A percentile compares a stretch with the other conserved stretches of the same genome.
These are phyloP conservation scores for Lepus europaeus DNA, from an alignment of 2,113 vertebrate species.

Conservation along the genomic window DNA sequence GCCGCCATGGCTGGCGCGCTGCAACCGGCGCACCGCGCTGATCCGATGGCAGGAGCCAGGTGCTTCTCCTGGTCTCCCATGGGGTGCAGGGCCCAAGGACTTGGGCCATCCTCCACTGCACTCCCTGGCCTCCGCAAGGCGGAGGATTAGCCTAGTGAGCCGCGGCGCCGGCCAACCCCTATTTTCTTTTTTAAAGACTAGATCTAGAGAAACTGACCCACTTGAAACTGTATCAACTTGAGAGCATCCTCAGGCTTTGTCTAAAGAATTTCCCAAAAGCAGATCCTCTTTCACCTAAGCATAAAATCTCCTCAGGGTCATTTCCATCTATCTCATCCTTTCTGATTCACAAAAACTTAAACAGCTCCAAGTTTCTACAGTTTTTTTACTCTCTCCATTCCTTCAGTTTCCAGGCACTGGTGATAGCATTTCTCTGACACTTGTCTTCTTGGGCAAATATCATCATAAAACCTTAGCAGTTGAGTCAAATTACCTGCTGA, in stretches of 20 bases:
- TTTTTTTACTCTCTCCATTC: background rate
- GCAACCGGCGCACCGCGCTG: too few species aligned
- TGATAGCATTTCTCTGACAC: background rate
- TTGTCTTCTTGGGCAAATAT: slow-evolving; percentile 13
- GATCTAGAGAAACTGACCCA: background rate
- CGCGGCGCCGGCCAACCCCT: background rate
- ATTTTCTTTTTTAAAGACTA: background rate
- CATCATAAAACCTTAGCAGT: slow-evolving; percentile 20
- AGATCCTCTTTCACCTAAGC: slow-evolving; percentile 10
- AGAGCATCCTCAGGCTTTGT: background rate
- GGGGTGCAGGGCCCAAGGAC: too few species aligned
- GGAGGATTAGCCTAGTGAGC: too few species aligned
- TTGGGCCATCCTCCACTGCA: too few species aligned
- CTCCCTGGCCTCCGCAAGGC: too few species aligned
- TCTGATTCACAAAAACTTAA: background rate
- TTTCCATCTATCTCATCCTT: background rate
- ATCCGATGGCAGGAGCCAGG: too few species aligned
- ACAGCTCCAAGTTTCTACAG: slow-evolving; percentile 9
- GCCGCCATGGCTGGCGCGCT: too few species aligned
- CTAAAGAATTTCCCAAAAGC: slow-evolving; percentile 23
- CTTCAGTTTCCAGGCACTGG: background rate
- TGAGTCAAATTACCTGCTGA: background rate
- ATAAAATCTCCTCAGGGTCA: background rate
- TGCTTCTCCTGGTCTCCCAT: too few species aligned
- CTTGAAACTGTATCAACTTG: background rate